Base-by-base conservation (phyloP, 2,888 invertebrate species). In the Melanargia galathea region DNA sequence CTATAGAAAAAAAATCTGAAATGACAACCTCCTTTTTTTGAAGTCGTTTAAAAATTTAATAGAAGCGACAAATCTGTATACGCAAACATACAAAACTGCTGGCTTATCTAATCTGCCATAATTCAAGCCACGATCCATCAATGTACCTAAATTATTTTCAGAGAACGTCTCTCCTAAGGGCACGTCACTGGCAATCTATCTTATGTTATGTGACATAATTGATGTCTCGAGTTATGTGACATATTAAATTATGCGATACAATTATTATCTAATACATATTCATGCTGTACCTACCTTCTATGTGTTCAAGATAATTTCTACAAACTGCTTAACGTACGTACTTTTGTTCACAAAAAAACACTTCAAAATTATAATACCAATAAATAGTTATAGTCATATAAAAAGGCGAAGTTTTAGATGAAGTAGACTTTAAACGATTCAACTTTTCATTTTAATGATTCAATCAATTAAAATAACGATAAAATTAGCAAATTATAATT, bases 71-170 rank as follows among this genome's bases (percentile, higher is more conserved):
- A 38, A 54, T 24, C 35, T 40, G n/a, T 16, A 26, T 43, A 45
- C 11, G 18, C 30, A 56, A 26, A 48, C 35, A 55, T 30, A 56
- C 24, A 51, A 51, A 59, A n/a, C 13, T 5, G 30, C 20, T 45
- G 52, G 13, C 60, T 65, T 65, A 65, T 65, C 65, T 65, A 56
- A 65, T 65, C 65, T 24, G 49, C 26, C 22, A 56, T 51, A 60
- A 57, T 51, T 57, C 30, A 57, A 51, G 20, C 56, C 38, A 56
- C 64, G 56, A 70, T 70, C 69, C 59, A 70, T 70, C 69, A 70
- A 65, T 60, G 64, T 68, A 63, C 10, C 66, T 43, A 40, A n/a
- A 35, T 13, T 35, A 64, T 62, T 54, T 64, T 33, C 52, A 62
- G 46, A 45, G 30, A 30, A 60, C 56, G 57, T 61, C 43, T 65